Evolutionary conservation across 2,888 invertebrate species (phyloP).

Genomic region (Apamea epomidion): DNA sequence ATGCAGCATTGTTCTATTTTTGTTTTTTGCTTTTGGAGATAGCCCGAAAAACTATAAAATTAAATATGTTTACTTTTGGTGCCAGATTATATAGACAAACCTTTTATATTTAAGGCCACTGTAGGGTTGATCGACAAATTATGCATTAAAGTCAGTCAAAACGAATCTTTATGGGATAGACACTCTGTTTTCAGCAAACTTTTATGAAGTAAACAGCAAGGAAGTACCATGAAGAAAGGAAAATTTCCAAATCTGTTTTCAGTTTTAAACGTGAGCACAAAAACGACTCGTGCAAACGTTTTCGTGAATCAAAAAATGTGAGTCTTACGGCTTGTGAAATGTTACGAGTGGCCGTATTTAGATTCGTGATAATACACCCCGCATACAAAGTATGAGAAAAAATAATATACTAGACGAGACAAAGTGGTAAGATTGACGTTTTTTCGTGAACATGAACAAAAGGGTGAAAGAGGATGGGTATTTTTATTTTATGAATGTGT

Average conservation of each 20-base stretch:
- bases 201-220: not conserved
- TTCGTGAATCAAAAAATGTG: slow-evolving; percentile 25
- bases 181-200: not conserved
- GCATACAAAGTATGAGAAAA: slow-evolving; percentile 46
- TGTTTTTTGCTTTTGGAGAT: not conserved
- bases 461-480: not conserved
- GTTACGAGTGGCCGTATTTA: slow-evolving; percentile 33
- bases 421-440: slow-evolving; percentile 26
- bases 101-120: not conserved
- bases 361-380: slow-evolving; percentile 32
- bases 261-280: slow-evolving; percentile 11
- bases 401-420: slow-evolving; percentile 14
- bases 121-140: not conserved
- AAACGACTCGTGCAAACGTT: slow-evolving; percentile 7
- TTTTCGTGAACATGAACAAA: slow-evolving; percentile 14
- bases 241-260: slow-evolving; percentile 15
- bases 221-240: not conserved
- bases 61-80: not conserved
- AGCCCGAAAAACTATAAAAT: not conserved
- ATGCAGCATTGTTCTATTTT: not conserved
- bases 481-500: not conserved
- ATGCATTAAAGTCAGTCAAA: not conserved
- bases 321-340: slow-evolving; percentile 36
- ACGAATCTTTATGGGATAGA: not conserved
- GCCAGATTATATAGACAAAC: not conserved